Evolutionary conservation across 2,888 invertebrate species (phyloP), one percentile per base, ranked within the genome.

Genomic region (Chrysolina haemoptera): DNA sequence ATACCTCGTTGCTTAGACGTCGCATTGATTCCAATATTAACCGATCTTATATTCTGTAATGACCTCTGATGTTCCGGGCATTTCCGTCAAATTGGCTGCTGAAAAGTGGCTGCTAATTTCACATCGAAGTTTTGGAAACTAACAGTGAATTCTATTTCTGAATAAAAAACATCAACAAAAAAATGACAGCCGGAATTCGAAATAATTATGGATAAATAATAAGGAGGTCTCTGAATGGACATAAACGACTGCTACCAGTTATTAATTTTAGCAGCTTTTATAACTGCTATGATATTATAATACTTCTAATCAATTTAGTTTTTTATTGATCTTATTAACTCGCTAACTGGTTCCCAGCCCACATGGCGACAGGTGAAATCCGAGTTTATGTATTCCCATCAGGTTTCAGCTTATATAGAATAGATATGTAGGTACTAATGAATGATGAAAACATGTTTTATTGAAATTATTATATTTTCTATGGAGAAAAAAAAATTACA

Each of bases 231-330:
- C 59, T 5, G 27, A 59, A 59, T 27, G 22, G 59, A 11, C 22
- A 22, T 27, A 5, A 59, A 27, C 14, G 27, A 27, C 22, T 59
- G 59, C 27, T 59, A 50, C 50, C n/a, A n/a, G n/a, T 27, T 8
- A 59, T 59, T 59, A 27, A 27, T 59, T 50, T 50, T 50, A 50
- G 50, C 14, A 50, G 14, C 43, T 43, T 43, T 50, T 16, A 50
- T 50, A 16, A 16, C 50, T 50, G 50, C n/a, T 50, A 50, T 6
- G n/a, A 14, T 12, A 27, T 27, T n/a, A 59, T 14, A 14, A 59
- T n/a, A n/a, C n/a, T 27, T 59, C 6, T 27, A n/a, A 59, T 59
- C 22, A 59, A 59, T 59, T 59, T 22, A 9, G 59, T 59, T 59
- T 59, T 59, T 27, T 27, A 22, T 27, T 11, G 14, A 59, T 27